Conservation (phyloP, 1,140 invertebrate genomes). For the Zaprionus tsacasi region DNA sequence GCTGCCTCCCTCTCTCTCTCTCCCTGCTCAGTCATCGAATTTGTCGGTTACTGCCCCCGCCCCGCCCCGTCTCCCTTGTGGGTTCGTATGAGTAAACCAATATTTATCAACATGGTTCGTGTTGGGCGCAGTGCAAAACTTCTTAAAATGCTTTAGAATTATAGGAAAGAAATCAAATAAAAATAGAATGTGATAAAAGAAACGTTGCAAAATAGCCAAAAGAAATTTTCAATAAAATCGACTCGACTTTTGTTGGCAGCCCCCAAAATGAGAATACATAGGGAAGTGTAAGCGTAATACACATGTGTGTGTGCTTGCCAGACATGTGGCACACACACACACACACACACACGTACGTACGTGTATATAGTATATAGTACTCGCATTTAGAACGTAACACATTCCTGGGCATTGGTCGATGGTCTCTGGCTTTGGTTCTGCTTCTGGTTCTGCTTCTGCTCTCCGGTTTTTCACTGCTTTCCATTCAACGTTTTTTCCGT, state of each 20-base stretch:
- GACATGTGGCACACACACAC: conserved; percentile 36
- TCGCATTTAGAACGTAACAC: conserved; percentile 68
- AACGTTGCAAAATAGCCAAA: conserved; percentile 53
- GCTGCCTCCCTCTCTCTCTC: background rate
- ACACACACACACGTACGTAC: conserved; percentile 30
- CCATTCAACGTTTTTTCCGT: conserved; percentile 44
- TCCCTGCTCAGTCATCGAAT: background rate
- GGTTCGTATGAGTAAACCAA: conserved; percentile 58
- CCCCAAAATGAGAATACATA: conserved; percentile 63
- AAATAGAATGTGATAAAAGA: conserved; percentile 62
- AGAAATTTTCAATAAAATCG: conserved; percentile 68
- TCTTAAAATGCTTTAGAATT: conserved; percentile 76
- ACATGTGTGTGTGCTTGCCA: background rate
- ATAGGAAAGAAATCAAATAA: conserved; percentile 73
- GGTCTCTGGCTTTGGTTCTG: conserved; percentile 20
- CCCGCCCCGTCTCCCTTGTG: background rate
- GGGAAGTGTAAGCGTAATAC: conserved; percentile 25
- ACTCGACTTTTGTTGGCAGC: conserved; percentile 70
- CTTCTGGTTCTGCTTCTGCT: conserved; percentile 27
- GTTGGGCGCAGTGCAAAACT: conserved; percentile 69
- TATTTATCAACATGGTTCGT: conserved; percentile 81
- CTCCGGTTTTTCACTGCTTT: conserved; percentile 46
- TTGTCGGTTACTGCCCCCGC: background rate
- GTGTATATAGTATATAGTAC: conserved; percentile 53
- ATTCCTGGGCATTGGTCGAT: conserved; percentile 66